A percentile compares a stretch with the other conserved stretches of the same genome.
These are phyloP conservation scores for Thamnophis sirtalis DNA, from an alignment of 2,113 vertebrate genomes.

Conservation along the genomic window DNA sequence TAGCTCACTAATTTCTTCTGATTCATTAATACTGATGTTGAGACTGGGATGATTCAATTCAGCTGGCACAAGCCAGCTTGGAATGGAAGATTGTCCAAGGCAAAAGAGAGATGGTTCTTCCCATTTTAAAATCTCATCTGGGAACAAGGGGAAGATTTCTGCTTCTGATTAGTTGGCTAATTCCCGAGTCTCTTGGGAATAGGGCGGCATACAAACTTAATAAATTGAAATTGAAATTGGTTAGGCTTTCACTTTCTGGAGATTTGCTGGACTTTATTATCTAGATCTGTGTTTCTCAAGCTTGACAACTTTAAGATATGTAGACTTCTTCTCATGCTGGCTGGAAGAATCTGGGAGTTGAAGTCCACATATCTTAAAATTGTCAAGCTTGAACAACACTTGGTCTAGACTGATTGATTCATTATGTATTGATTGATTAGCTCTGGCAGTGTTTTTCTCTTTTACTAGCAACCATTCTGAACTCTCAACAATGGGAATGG, in stretches of 20 bases:
- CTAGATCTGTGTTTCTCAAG: background rate
- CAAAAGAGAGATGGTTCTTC: background rate
- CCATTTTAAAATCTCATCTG: background rate
- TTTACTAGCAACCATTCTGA: background rate
- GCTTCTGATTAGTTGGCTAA: background rate
- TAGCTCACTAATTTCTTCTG: too few relatives aligned
- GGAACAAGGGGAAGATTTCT: background rate
- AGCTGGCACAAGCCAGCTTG: background rate
- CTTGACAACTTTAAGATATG: background rate
- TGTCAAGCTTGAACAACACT: too few relatives aligned
- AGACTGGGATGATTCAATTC: background rate
- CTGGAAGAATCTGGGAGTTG: background rate
- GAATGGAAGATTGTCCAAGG: background rate
- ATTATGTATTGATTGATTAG: too few relatives aligned
- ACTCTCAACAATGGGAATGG: background rate
- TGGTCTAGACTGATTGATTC: too few relatives aligned
- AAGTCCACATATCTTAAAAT: background rate
- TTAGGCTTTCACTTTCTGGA: background rate
- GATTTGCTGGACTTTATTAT: background rate
- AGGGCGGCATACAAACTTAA: too few relatives aligned
- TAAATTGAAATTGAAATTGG: too few relatives aligned
- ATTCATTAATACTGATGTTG: background rate
- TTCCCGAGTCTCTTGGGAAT: too few relatives aligned
- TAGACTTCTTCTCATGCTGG: background rate
- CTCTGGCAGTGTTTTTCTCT: background rate